Evolutionary conservation across 2,113 vertebrate genomes (phyloP), one percentile per base, ranked within the genome.

Genomic region (Seriola quinqueradiata): DNA sequence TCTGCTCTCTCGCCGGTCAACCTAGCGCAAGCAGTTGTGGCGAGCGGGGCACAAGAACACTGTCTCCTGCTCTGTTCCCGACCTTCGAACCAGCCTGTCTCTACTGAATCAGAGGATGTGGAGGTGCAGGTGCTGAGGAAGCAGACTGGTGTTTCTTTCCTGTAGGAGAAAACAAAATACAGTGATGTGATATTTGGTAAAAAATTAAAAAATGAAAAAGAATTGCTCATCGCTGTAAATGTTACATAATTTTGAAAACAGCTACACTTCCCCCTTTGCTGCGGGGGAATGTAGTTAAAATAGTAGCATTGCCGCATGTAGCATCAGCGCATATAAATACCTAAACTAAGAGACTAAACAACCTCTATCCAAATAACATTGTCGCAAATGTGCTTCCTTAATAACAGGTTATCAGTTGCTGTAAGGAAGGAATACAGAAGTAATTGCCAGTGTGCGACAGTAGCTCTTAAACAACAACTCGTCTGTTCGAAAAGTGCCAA

Each of bases 401-500:
- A 50, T 44, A 36, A 28, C 4, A 38, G 34, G 66, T 40, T 28
- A 38, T 52, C 40, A 16, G 21, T 8, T 50, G 68, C 25, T 25
- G 34, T 46, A 2, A 44, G 46, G 38, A 55, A n/a, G 40, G 25
- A 60, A 58, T 32, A 12, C 5, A 14, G 46, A 36, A 36, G 12
- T 23, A 8, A 25, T 28, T 3, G 44, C 46, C 50, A 61, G 46
- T 44, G 38, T 17, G 52, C 23, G 5, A 1, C 1, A 57, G 60
- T 48, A 17, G 1, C 25, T 67, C 68, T 28, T n/a, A 3, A 54
- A 83, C 75, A 86, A 79, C 69, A 36, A 55, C 48, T 28, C 40
- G 73, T 44, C 65, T 71, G 64, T 77, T 64, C 42, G 69, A 75
- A 82, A 76, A 34, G 54, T 86, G 65, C 87, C 75, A 87, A 75